These are phyloP conservation scores for Eretmocerus hayati DNA, from an alignment of 2,888 invertebrate genomes.

Conservation along the genomic window DNA sequence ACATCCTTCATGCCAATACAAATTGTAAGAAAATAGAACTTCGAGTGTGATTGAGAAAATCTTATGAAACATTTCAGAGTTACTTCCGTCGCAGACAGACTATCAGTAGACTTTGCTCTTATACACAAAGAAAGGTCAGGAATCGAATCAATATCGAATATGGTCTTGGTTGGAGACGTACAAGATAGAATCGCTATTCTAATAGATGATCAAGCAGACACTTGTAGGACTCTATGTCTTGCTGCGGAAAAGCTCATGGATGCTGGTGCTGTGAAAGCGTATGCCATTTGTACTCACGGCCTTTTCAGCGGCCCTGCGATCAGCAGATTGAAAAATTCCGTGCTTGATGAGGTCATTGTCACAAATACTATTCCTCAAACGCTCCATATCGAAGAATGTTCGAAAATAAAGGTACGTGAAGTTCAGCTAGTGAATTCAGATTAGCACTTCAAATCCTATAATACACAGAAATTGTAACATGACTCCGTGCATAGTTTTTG, in stretches of 20 bases:
- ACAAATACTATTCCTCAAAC: constrained; percentile 97
- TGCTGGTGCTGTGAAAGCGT: constrained; percentile 83
- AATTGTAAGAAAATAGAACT: no score
- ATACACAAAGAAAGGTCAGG: constrained; percentile 95
- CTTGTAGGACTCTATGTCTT: constrained; percentile 89
- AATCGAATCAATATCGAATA: constrained; percentile 91
- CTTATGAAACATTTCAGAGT: constrained; percentile 56
- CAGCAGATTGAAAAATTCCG: constrained; percentile 81
- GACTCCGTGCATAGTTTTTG: no score
- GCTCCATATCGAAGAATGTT: constrained; percentile 84
- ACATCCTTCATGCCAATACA: no score
- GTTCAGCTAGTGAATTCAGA: background rate
- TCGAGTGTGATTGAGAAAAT: no score
- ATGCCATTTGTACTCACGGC: constrained; percentile 90
- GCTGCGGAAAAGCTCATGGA: constrained; percentile 91
- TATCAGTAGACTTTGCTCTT: constrained; percentile 92
- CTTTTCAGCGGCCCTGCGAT: constrained; percentile 93
- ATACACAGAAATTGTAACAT: no score
- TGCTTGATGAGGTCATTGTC: constrained; percentile 90
- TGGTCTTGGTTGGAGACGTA: constrained; percentile 94
- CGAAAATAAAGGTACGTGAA: constrained; percentile 66
- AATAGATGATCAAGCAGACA: constrained; percentile 96
- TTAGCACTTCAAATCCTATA: no score
- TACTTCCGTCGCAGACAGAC: constrained; percentile 65
- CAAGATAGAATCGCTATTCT: constrained; percentile 85